phyloP scores from a whole-genome alignment of 2,113 vertebrate species.

The Callopanchax toddi region DNA sequence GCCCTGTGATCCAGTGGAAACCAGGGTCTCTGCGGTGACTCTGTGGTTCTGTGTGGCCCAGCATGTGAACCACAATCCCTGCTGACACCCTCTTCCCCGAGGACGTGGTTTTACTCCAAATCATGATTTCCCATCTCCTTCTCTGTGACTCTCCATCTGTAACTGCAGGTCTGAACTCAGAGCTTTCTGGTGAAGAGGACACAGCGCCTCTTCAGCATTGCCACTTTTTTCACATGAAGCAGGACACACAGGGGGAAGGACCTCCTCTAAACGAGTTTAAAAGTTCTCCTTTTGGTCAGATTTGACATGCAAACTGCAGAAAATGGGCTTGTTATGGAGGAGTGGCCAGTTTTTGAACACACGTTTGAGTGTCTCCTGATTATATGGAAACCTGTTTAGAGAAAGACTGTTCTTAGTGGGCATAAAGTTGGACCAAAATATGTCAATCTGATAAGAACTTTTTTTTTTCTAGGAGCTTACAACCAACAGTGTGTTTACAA shows the following conservation, averaged over 20 bases:
- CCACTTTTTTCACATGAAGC: slow-evolving; percentile 64
- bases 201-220: slow-evolving; percentile 55
- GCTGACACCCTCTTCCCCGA: slow-evolving; percentile 78
- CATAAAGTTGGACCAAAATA: neutral
- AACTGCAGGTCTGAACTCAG: slow-evolving; percentile 58
- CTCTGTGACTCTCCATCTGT: slow-evolving; percentile 64
- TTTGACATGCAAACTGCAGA: slow-evolving; percentile 52
- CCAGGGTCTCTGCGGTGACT: slow-evolving; percentile 48
- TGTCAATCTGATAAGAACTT: too few species aligned
- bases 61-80: slow-evolving; percentile 64
- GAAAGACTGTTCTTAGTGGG: slow-evolving; percentile 28
- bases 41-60: slow-evolving; percentile 59
- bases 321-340: slow-evolving; percentile 47
- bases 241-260: slow-evolving; percentile 47
- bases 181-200: slow-evolving; percentile 63
- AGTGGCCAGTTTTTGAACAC: slow-evolving; percentile 51
- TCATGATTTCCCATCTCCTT: slow-evolving; percentile 73
- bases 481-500: too few species aligned
- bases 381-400: slow-evolving; percentile 58
- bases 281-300: slow-evolving; percentile 51
- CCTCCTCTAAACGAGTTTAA: slow-evolving; percentile 46
- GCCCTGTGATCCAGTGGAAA: slow-evolving; percentile 72
- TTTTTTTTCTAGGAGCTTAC: too few species aligned
- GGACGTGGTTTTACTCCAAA: slow-evolving; percentile 75
- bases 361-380: slow-evolving; percentile 69